Evolutionary conservation across 2,113 vertebrate species (phyloP), one percentile per base, ranked within the genome.

Genomic region (Engystomops pustulosus): DNA sequence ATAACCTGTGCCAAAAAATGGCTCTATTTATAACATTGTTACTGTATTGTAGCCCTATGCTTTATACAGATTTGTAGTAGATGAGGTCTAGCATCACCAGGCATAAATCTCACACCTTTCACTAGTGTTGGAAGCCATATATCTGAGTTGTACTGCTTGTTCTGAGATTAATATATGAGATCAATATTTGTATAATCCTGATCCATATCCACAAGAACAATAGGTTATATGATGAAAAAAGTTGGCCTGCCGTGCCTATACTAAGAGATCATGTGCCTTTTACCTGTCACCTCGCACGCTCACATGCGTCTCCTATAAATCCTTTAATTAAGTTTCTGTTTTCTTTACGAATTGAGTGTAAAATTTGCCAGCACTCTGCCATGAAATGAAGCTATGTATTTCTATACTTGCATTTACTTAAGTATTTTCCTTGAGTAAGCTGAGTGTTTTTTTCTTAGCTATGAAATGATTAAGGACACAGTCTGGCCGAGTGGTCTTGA

Each of bases 271-370:
- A 25, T 55, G 79, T 38, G 32, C 53, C n/a, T 23, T 36, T 23
- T 71, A 81, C 67, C 67, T 58, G 68, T 51, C 80, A 71, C 32
- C 67, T 71, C 3, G 27, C 80, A 53, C 27, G 68, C 70, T 71
- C 41, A 27, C 68, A 55, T 81, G 44, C 49, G 32, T 15, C 72
- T 71, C 45, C 68, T 51, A 55, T 71, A 81, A 81, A 81, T 81
- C 80, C 80, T 36, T 11, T 81, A 81, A 81, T 81, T 81, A 81
- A 69, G 3, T 71, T 70, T 81, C 67, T 71, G 67, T 81, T 81
- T 81, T 81, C 80, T 81, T 81, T 81, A 81, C 65, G 80, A 72
- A 81, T 71, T 71, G 67, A 81, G 80, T 71, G 80, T 81, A 0
- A 12, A 34, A 0, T 3, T 70, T 84, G 12, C 34, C 38, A 49